A percentile compares a stretch with the other conserved stretches of the same genome.
These are phyloP conservation scores for Craseonycteris thonglongyai DNA, from an alignment of 2,113 vertebrate genomes.

Conservation along the genomic window DNA sequence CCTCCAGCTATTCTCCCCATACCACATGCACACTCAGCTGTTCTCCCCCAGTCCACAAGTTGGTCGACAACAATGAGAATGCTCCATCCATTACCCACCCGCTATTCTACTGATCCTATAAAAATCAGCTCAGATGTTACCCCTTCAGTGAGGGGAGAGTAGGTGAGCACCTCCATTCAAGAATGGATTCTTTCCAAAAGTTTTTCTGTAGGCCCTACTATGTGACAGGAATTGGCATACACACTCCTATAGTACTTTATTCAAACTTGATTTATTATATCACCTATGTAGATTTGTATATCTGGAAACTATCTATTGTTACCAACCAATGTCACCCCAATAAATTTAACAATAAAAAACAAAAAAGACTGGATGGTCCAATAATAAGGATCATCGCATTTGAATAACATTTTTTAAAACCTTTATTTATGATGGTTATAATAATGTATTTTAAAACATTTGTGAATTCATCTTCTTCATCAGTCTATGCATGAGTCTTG, in stretches of 20 bases:
- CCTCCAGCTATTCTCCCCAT: not conserved
- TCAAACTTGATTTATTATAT: conserved; percentile 8
- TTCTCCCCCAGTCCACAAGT: not conserved
- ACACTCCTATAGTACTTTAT: not conserved
- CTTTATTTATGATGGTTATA: not conserved
- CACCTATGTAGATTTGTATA: too few species aligned
- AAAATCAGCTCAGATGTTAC: not conserved
- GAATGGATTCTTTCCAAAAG: not conserved
- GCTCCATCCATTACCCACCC: not conserved
- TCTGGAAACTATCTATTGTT: too few species aligned
- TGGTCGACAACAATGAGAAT: not conserved
- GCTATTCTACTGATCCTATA: not conserved
- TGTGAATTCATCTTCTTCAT: not conserved
- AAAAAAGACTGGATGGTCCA: too few species aligned
- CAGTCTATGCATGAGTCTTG: not conserved
- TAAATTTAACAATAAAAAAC: too few species aligned
- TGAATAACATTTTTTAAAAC: too few species aligned
- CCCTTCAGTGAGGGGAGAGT: not conserved
- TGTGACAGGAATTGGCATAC: not conserved
- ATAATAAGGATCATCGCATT: too few species aligned
- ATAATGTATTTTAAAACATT: not conserved
- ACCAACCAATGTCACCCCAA: too few species aligned
- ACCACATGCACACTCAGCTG: not conserved
- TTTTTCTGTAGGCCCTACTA: not conserved
- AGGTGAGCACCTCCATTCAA: not conserved